Conservation (phyloP, 1,140 invertebrate species). For the Drosophila malerkotliana region DNA sequence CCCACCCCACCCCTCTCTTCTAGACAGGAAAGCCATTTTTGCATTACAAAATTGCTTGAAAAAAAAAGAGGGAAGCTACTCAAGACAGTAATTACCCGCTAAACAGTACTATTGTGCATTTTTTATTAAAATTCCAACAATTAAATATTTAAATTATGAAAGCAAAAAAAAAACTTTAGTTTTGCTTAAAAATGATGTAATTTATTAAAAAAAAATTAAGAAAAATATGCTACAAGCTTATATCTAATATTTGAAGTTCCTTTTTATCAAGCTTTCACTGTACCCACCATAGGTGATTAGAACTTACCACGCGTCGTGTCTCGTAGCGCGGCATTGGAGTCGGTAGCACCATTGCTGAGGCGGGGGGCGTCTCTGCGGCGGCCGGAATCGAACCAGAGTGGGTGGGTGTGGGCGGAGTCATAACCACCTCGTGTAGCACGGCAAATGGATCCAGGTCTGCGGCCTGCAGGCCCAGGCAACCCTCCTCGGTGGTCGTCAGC, state of each 20-base stretch:
- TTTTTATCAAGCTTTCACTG: neutral
- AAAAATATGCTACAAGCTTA: no score
- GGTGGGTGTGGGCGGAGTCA: constrained; percentile 32
- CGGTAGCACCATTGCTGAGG: neutral
- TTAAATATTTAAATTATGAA: no score
- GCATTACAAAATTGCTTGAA: constrained; percentile 66
- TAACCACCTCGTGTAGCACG: constrained; percentile 46
- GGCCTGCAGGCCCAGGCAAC: constrained; percentile 28
- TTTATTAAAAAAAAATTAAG: no score
- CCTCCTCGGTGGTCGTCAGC: constrained; percentile 10
- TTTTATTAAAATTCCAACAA: no score
- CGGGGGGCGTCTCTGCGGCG: constrained; percentile 8
- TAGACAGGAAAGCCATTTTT: constrained; percentile 65
- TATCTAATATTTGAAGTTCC: no score
- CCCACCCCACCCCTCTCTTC: constrained; percentile 1
- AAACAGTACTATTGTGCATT: neutral
- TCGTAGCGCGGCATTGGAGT: constrained; percentile 54
- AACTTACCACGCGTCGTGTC: constrained; percentile 77
- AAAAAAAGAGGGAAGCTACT: constrained; percentile 28
- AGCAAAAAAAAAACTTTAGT: no score
- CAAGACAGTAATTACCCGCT: constrained; percentile 18
- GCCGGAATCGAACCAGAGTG: constrained; percentile 14
- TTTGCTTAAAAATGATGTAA: no score
- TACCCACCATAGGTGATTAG: constrained; percentile 40
- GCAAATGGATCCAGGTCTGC: constrained; percentile 54